Percentiles rank a stretch among this genome's conserved stretches.
These are phyloP conservation scores for Dryadula phaetusa DNA, from an alignment of 2,888 invertebrate species.

Conservation along the genomic window DNA sequence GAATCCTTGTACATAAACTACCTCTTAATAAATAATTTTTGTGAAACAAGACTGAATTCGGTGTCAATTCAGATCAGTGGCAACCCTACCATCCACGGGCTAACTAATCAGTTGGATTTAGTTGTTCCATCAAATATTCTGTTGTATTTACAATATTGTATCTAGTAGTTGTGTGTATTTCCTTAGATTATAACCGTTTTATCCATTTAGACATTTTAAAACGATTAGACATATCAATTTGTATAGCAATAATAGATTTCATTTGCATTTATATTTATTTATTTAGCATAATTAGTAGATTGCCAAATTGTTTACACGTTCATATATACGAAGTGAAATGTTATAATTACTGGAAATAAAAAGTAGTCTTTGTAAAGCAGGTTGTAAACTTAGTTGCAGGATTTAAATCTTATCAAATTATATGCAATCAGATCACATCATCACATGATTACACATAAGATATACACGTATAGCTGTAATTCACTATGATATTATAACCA, in stretches of 20 bases:
- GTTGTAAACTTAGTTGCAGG: background rate
- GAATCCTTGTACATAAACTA: conserved; percentile 73
- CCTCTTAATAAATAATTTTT: conserved; percentile 68
- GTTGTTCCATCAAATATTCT: conserved; percentile 20
- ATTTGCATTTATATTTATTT: conserved; percentile 9
- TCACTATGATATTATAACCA: conserved; percentile 28
- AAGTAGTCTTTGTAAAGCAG: conserved; percentile 4
- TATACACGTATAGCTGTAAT: conserved; percentile 34
- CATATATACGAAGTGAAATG: conserved; percentile 3
- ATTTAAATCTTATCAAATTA: conserved; percentile 16
- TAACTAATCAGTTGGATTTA: conserved; percentile 17
- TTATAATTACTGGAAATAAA: conserved; percentile 8
- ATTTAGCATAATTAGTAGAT: conserved; percentile 5
- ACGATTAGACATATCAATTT: conserved; percentile 48
- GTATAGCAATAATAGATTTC: conserved; percentile 22
- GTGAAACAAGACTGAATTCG: conserved; percentile 82
- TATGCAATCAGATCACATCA: conserved; percentile 9
- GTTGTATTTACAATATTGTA: conserved; percentile 14
- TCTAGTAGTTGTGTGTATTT: conserved; percentile 22
- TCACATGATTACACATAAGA: conserved; percentile 14
- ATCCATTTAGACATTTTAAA: conserved; percentile 26
- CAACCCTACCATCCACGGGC: conserved; percentile 45
- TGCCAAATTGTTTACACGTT: conserved; percentile 13
- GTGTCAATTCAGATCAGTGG: conserved; percentile 79
- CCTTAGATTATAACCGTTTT: conserved; percentile 20